These are phyloP conservation scores for Digitonthophagus gazella DNA, from an alignment of 2,888 invertebrate genomes.

Conservation along the genomic window DNA sequence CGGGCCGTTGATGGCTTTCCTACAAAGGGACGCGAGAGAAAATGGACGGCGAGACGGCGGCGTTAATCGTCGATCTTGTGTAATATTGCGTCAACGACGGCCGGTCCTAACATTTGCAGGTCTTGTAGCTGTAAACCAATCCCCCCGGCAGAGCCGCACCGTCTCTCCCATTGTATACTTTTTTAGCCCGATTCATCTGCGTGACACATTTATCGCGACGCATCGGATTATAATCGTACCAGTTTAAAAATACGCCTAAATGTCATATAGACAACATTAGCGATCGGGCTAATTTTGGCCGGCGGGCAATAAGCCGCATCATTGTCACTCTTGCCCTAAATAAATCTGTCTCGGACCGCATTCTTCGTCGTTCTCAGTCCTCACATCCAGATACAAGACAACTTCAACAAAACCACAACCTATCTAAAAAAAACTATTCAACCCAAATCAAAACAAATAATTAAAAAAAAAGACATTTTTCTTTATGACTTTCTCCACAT, in stretches of 20 bases:
- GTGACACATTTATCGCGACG: neutral
- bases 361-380: neutral
- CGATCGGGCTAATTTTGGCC: constrained; percentile 10
- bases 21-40: neutral
- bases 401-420: too few species aligned
- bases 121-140: neutral
- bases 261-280: constrained; percentile 23
- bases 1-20: neutral
- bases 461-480: too few species aligned
- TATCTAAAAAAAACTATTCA: too few species aligned
- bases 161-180: neutral
- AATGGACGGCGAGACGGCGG: neutral
- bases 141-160: neutral
- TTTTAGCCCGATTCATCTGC: neutral
- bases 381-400: neutral
- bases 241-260: constrained; percentile 21
- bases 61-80: neutral
- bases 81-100: constrained; percentile 10
- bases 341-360: neutral
- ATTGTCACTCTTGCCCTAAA: neutral
- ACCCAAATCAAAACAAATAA: too few species aligned
- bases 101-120: constrained; percentile 11
- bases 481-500: too few species aligned
- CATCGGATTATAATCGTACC: neutral
- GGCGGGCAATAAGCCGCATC: neutral